Evolutionary conservation across 2,797 vertebrate genomes (phyloP), one percentile per base, ranked within the genome.

Genomic region (Rhynchotus rufescens): DNA sequence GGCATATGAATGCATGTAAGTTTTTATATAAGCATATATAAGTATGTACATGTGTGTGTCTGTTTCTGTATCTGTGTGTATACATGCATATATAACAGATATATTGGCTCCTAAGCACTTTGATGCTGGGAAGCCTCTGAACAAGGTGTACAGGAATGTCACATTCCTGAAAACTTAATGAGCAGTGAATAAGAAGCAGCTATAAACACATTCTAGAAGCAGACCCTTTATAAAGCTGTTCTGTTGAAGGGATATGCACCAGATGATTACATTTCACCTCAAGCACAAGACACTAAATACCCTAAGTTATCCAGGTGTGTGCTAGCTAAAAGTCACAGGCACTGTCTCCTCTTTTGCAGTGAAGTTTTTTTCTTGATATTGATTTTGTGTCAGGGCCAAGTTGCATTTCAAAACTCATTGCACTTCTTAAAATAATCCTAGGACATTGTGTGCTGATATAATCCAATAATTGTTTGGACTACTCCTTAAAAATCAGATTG

Each of bases 381-480:
- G 84, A 56, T 81, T 95, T 95, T 86, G 49, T 68, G 60, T n/a
- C 32, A 26, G 8, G 68, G 75, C 90, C 90, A 93, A 88, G 42
- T 75, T 71, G 57, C 89, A 25, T n/a, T 86, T 89, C 68, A 92
- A 88, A 86, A 78, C 45, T 88, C 52, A 45, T 22, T 91, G 45
- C 44, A 60, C 85, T 93, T 95, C 45, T 88, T 82, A 80, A 87
- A 85, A 91, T 3, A 3, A 91, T 91, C n/a, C 49, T 72, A 88
- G 72, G 38, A 91, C 79, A 90, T 62, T 11, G 32, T 75, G 32
- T n/a, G 28, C 85, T 74, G n/a, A 22, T 73, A 67, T 86, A 88
- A 93, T 81, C 86, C 72, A 80, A 11, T 91, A 95, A 94, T 91
- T 94, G 51, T 83, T 77, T 75, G 28, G 30, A 67, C 59, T 62